Evolutionary conservation across 2,888 invertebrate genomes (phyloP).

Genomic region (Chorisops tibialis): DNA sequence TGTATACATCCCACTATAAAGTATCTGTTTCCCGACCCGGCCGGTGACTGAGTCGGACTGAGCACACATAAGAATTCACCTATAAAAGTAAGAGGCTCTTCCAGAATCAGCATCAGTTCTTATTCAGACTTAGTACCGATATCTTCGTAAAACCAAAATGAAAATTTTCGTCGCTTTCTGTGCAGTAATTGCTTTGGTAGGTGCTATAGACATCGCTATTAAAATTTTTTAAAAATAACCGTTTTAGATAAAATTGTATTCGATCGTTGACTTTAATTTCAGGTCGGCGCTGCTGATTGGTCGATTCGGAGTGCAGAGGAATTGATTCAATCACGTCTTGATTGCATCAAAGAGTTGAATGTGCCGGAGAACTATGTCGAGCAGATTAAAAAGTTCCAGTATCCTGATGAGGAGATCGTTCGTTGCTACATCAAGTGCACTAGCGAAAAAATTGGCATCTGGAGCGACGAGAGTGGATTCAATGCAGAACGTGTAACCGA

Average conservation of each 20-base stretch:
- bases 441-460: slow-evolving; percentile 49
- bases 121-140: neutral
- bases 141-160: slow-evolving; percentile 35
- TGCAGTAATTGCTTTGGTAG: slow-evolving; percentile 47
- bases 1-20: no score
- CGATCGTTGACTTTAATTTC: neutral
- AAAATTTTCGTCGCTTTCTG: slow-evolving; percentile 43
- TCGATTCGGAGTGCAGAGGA: neutral
- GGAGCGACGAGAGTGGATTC: slow-evolving; percentile 47
- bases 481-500: slow-evolving; percentile 46
- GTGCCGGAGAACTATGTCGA: slow-evolving; percentile 46
- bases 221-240: neutral
- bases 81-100: slow-evolving; percentile 8
- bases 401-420: slow-evolving; percentile 50
- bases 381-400: slow-evolving; percentile 50
- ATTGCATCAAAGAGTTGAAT: slow-evolving; percentile 44
- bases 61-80: neutral
- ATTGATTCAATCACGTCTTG: slow-evolving; percentile 1
- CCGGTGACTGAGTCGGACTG: no score
- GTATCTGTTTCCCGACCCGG: no score
- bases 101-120: slow-evolving; percentile 8
- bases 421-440: slow-evolving; percentile 49
- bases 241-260: neutral
- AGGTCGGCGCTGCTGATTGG: slow-evolving; percentile 20
- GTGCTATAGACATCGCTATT: slow-evolving; percentile 23